These are phyloP conservation scores for Peromyscus polionotus DNA, from an alignment of 2,113 vertebrate species.

Conservation along the genomic window DNA sequence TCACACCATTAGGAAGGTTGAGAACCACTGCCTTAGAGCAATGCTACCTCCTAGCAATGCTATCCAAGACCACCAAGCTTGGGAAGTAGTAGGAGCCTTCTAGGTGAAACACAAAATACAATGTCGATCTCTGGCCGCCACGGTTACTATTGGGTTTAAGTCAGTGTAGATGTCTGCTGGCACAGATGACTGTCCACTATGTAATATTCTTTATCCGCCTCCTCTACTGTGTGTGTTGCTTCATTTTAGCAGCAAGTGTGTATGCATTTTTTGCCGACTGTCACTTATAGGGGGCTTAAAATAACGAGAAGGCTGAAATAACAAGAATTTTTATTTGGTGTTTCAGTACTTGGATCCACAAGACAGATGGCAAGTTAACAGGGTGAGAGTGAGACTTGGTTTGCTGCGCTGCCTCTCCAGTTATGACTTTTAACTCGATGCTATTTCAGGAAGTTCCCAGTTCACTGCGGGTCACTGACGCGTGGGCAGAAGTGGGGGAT, in stretches of 20 bases:
- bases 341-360: conserved; percentile 64
- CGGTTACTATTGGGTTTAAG: background rate
- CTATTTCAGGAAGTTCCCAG: conserved; percentile 68
- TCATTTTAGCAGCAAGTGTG: background rate
- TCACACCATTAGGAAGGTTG: background rate
- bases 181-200: conserved; percentile 30
- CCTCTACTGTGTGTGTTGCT: background rate
- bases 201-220: conserved; percentile 6
- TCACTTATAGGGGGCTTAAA: conserved; percentile 51
- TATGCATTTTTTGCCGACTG: conserved; percentile 43
- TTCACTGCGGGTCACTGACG: conserved; percentile 29
- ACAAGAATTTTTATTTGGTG: conserved; percentile 49
- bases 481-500: conserved; percentile 28
- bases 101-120: background rate
- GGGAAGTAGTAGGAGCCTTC: background rate
- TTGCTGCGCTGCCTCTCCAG: conserved; percentile 56
- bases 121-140: background rate
- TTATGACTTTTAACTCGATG: conserved; percentile 68
- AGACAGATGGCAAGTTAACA: conserved; percentile 61
- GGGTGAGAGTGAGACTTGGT: conserved; percentile 21
- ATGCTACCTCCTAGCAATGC: background rate
- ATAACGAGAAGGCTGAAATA: conserved; percentile 44
- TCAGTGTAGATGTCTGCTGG: background rate
- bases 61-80: background rate
- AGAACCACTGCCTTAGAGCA: background rate